Percentiles rank a stretch among this genome's conserved stretches.
phyloP scores from a whole-genome alignment of 2,113 vertebrate genomes.

The Apteryx mantelli region DNA sequence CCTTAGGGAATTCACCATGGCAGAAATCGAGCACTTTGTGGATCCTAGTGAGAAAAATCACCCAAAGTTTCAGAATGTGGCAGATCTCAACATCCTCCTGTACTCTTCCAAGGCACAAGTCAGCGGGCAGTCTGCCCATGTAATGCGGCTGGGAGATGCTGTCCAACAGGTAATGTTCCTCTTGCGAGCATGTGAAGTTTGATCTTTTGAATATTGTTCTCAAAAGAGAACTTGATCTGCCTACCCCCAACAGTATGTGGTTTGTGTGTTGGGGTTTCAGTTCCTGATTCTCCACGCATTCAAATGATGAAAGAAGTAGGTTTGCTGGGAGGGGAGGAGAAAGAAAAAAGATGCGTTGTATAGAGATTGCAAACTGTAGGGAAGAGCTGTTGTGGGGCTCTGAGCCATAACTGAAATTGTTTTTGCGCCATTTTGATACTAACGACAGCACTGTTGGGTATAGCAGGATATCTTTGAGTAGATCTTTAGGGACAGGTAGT shows the following conservation, averaged over 20 bases:
- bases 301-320: neutral
- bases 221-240: neutral
- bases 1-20: slow-evolving; percentile 97
- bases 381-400: neutral
- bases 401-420: neutral
- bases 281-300: neutral
- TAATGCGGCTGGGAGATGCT: slow-evolving; percentile 92
- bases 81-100: slow-evolving; percentile 86
- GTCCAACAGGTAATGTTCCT: slow-evolving; percentile 87
- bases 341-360: neutral
- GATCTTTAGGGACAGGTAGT: neutral
- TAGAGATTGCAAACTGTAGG: neutral
- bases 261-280: neutral
- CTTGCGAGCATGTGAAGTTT: neutral
- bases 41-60: slow-evolving; percentile 95
- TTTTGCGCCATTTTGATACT: neutral
- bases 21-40: slow-evolving; percentile 99
- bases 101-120: slow-evolving; percentile 97
- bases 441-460: neutral
- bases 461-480: neutral
- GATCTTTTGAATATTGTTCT: rapidly evolving
- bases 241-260: rapidly evolving
- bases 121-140: slow-evolving; percentile 91
- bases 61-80: slow-evolving; percentile 90
- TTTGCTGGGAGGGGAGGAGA: neutral